Base-by-base conservation (phyloP, 2,888 invertebrate species). In the Tetrapedia diversipes region DNA sequence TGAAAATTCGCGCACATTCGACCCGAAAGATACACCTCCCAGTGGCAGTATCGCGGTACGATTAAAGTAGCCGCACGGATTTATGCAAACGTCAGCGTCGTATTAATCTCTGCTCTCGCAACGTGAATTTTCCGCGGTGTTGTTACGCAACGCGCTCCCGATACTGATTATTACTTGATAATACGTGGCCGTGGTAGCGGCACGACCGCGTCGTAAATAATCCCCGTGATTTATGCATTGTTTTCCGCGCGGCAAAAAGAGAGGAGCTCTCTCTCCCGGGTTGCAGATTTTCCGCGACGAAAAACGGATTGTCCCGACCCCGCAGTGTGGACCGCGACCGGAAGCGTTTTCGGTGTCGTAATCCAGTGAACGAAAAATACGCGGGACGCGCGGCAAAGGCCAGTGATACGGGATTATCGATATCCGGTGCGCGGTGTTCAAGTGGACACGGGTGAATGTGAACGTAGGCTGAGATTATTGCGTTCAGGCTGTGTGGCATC, bases 131-230 rank as follows among this genome's bases (percentile, higher is more conserved):
- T 76, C 63, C 76, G 43, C 41, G 68, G 22, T 53, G 27, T n/a
- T n/a, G n/a, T 76, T 76, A 65, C 69, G 69, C 77, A 77, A 77
- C 76, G 49, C 53, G n/a, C n/a, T n/a, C 14, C 54, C 53, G 74
- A 75, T 73, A 75, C 65, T 14, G 74, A 75, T 75, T 73, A 73
- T 73, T 65, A 65, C 45, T 73, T 24, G 51, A 54, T 73, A 75
- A 60, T 73, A 73, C 59, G 65, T 54, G 41, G 22, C 37, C 19
- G 14, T 27, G 22, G 65, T 54, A 41, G 22, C 37, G 16, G 14
- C 29, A n/a, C 27, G 4, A 27, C 24, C 70, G 37, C 3, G 27
- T 60, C 47, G 16, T 61, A 59, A 75, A 73, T 54, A 59, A 65
- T 59, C 45, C 53, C 7, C 27, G 41, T 65, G 74, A 74, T 75